Evolutionary conservation across 2,113 vertebrate genomes (phyloP), one percentile per base, ranked within the genome.

Genomic region (Actenoides lindsayi): DNA sequence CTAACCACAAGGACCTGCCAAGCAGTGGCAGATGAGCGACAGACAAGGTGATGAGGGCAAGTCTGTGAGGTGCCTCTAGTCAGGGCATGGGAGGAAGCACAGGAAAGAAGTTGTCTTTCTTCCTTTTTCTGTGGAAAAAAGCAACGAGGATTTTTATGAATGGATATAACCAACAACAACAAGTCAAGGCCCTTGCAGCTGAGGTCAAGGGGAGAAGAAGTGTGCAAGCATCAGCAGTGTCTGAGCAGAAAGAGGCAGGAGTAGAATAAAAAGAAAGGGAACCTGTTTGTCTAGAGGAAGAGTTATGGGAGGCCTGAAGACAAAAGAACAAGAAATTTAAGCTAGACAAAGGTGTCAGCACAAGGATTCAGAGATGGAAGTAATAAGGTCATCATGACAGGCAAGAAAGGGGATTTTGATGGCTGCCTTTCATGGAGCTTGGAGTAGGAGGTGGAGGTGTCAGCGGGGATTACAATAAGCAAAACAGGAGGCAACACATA

Each of bases 331-430:
- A 73, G 57, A 91, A 87, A 91, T 89, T 83, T 87, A 87, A 95
- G 68, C 21, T 20, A 83, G 48, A 89, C 73, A 91, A 87, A 87
- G 48, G 77, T 87, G 87, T 64, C 89, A 93, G 87, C 41, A 79
- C 14, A 62, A 67, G 41, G 62, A 89, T 94, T 87, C 84, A 91
- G 84, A 64, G 23, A 67, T 19, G 35, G 62, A 89, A 87, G 82
- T 60, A 95, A 82, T 87, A 91, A 89, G 89, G 94, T 96, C 96
- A 93, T 71, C 50, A 7, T 20, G 77, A 91, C 65, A 87, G 44
- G 42, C 84, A 84, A 87, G 83, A 89, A 64, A 68, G n/a, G 53
- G 57, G 39, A 89, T 91, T 83, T 82, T 96, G 94, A 91, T 1
- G 4, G 69, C 62, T 87, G 81, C 89, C 48, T 94, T 97, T 94